Conservation (phyloP, 2,888 invertebrate species). For the Eupeodes luniger region DNA sequence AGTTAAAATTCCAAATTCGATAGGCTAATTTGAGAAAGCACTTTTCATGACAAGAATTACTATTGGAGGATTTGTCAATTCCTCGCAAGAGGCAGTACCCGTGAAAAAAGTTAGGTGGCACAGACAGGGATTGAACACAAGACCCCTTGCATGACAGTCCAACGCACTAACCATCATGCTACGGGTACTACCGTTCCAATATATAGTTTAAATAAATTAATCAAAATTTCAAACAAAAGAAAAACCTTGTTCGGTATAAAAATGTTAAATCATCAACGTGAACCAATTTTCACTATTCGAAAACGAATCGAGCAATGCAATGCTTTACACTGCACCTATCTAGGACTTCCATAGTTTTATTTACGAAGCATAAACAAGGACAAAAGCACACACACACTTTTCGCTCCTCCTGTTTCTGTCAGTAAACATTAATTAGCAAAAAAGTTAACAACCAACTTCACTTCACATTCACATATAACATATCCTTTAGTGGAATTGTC, state of each 20-base stretch:
- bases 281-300: neutral
- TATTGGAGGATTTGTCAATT: too few species aligned
- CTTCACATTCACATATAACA: neutral
- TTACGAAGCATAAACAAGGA: neutral
- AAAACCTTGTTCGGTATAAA: neutral
- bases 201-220: neutral
- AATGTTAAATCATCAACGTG: neutral
- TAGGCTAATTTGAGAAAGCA: too few species aligned
- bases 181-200: too few species aligned
- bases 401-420: neutral
- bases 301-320: slow-evolving; percentile 13
- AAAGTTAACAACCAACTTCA: neutral
- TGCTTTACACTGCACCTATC: too few species aligned
- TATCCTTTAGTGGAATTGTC: slow-evolving; percentile 2
- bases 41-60: too few species aligned
- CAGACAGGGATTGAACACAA: too few species aligned
- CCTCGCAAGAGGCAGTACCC: too few species aligned
- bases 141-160: too few species aligned
- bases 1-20: too few species aligned
- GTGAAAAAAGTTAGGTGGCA: too few species aligned
- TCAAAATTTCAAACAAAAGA: neutral
- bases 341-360: neutral
- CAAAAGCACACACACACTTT: neutral
- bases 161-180: too few species aligned
- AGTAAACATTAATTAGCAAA: slow-evolving; percentile 38